phyloP scores from a whole-genome alignment of 2,113 vertebrate genomes.

The Neopipo cinnamomea region DNA sequence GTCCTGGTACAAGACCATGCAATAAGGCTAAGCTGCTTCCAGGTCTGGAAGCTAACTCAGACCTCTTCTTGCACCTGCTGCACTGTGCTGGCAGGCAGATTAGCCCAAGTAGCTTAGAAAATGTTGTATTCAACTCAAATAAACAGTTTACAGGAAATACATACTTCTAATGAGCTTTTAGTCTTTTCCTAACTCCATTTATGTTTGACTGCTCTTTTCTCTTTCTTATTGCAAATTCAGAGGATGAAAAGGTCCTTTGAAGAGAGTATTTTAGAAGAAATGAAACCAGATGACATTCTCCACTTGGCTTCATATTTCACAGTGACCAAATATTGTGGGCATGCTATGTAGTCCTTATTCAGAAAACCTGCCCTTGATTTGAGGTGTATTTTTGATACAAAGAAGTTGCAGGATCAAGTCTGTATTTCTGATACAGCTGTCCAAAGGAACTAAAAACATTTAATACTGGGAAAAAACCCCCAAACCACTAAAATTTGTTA shows the following conservation, averaged over 20 bases:
- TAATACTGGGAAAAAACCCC: not conserved
- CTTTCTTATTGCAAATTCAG: constrained; percentile 23
- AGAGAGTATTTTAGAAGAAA: constrained; percentile 43
- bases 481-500: not conserved
- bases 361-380: constrained; percentile 45
- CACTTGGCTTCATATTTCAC: constrained; percentile 50
- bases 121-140: not conserved
- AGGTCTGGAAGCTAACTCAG: not conserved
- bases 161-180: constrained; percentile 29
- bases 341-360: not conserved
- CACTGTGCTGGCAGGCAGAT: not conserved
- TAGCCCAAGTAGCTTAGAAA: not conserved
- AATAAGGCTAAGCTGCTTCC: not conserved
- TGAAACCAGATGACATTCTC: constrained; percentile 62
- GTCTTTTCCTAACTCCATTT: constrained; percentile 19
- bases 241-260: constrained; percentile 61
- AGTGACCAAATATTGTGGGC: constrained; percentile 14
- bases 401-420: not conserved
- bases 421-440: not conserved
- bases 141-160: constrained; percentile 24
- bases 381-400: constrained; percentile 12
- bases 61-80: constrained; percentile 45
- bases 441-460: not conserved
- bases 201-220: constrained; percentile 1
- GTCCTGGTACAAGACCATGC: not conserved